Percentiles rank a stretch among this genome's conserved stretches.
These are phyloP conservation scores for Phylloscopus trochilus DNA, from an alignment of 2,113 vertebrate species.

Conservation along the genomic window DNA sequence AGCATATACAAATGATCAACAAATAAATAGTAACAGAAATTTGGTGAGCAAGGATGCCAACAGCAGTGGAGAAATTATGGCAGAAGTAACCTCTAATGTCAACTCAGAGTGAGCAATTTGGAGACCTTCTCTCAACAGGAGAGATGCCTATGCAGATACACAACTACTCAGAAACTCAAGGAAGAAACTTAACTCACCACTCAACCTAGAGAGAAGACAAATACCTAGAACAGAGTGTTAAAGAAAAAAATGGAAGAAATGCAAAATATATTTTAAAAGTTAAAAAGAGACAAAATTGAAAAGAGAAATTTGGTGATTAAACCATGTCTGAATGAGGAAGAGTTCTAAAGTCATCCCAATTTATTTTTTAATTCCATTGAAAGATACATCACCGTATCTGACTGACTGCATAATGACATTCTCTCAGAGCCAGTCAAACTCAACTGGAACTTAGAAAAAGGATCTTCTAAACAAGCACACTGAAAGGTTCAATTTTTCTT, in stretches of 20 bases:
- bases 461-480: neutral
- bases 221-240: neutral
- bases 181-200: neutral
- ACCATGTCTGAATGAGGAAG: neutral
- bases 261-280: neutral
- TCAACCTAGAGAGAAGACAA: neutral
- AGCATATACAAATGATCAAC: neutral
- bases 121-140: neutral
- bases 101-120: neutral
- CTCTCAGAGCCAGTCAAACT: neutral
- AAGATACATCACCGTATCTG: rapidly evolving
- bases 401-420: neutral
- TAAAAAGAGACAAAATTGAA: neutral
- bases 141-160: neutral
- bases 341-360: neutral
- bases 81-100: neutral
- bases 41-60: neutral
- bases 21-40: neutral
- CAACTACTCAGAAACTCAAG: neutral
- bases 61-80: neutral
- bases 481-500: neutral
- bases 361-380: neutral
- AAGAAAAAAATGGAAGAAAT: neutral
- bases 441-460: neutral
- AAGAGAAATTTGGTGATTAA: neutral